Base-by-base conservation (phyloP, 2,113 vertebrate species). In the Hippocampus zosterae region DNA sequence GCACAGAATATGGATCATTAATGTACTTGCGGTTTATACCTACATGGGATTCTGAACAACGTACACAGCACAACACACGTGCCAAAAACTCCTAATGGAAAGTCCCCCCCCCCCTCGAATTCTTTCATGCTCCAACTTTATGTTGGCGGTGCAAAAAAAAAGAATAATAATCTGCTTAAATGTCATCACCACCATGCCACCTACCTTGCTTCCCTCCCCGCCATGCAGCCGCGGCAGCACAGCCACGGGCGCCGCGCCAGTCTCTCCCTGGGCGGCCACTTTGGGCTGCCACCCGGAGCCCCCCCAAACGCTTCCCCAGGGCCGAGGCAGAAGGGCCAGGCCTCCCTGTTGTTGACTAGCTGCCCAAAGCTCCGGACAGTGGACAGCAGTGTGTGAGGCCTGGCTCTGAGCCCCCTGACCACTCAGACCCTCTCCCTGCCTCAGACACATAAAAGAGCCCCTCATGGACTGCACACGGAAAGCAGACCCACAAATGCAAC, bases 381-480 rank as follows among this genome's bases (percentile, higher is more conserved):
- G 88, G 88, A 89, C 87, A 87, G 87, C 87, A 92, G 91, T 93
- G 91, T 93, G 88, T 76, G 78, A 85, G 76, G 82, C 83, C 90
- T 92, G 91, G 92, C 91, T 88, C 88, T 81, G 69, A 83, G 88
- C 92, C 90, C 82, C 90, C 77, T 44, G 78, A 88, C 92, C 90
- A 93, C 92, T 93, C 92, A 92, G 89, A 90, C 90, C 88, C 90
- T 91, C 89, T 91, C 91, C 83, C 82, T 82, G 88, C 86, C 88
- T 79, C 55, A 81, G 83, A 84, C 88, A 92, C 90, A 92, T 93
- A 91, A 93, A 92, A 92, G 90, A 78, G 74, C 80, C 85, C 84
- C 91, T 91, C 88, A 89, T 77, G 82, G 84, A 77, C 83, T 80
- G 71, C 68, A 76, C 81, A 83, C 87, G 87, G 79, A 84, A 74